Base-by-base conservation (phyloP, 2,113 vertebrate genomes). In the Solea solea region DNA sequence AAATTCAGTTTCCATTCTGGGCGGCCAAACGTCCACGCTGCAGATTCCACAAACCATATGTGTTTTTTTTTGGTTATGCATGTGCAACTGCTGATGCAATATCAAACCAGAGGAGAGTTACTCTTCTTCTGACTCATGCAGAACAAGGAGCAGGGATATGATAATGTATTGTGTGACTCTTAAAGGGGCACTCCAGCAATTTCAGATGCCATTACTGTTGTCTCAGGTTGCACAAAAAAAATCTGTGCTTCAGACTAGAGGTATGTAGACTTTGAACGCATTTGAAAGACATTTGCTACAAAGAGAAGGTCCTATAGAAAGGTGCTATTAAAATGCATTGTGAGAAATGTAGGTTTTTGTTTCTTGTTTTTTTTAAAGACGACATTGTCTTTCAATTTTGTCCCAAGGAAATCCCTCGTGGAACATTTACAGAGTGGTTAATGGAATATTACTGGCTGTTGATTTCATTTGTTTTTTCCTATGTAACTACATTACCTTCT, bases 61-160 rank as follows among this genome's bases (percentile, higher is more conserved):
- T 49, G 69, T 54, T 11, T 49, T 28, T 53, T 49, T 44, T 52
- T 27, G 9, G 6, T 11, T 55, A n/a, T 27, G 58, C n/a, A 60
- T 46, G 12, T 16, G 27, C 28, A 21, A 78, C 83, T 85, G 86
- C 83, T 84, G 83, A 82, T 72, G 75, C 42, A 74, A 84, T 5
- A 63, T 21, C 42, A 76, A 49, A 75, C 62, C 64, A 27, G 55
- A 53, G 8, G 3, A 39, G 71, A 39, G 50, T 69, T 81, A 69
- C 62, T 78, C 84, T 76, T 62, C 21, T 1, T 46, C 50, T 86
- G 83, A 88, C 53, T 87, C 79, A 83, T 8, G n/a, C 61, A 65
- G 62, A 75, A n/a, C 9, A 15, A 5, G 39, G 45, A 66, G 46
- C 27, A 44, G 7, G 48, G 15, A 52, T 52, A 21, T 0, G 11